Base-by-base conservation (phyloP, 2,888 invertebrate genomes). In the Orthosia gracilis region DNA sequence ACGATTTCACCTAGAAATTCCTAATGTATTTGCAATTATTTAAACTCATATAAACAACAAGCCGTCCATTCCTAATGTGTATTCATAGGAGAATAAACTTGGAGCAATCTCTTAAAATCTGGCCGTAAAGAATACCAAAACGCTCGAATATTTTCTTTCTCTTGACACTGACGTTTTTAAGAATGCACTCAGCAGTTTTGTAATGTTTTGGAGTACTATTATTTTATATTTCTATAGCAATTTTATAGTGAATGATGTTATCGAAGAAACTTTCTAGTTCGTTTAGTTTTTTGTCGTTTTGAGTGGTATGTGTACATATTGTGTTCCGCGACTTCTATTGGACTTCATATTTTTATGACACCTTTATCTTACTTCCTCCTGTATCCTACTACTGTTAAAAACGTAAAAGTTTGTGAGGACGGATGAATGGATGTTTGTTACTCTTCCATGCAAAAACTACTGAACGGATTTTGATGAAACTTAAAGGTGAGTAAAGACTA, bases 141-240 rank as follows among this genome's bases (percentile, higher is more conserved):
- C 26, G 31, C 58, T 59, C 11, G 12, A 17, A 23, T 54, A 31
- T 58, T 18, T 40, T 74, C 40, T 66, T 66, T 59, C n/a, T 52
- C 5, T 31, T 73, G 82, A 82, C 82, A 82, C 26, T 81, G 82
- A 82, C 82, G 55, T 55, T 54, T n/a, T 54, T 18, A 65, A 63
- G 69, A 66, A 79, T 69, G 52, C 71, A 61, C 47, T 68, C 23
- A 13, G 59, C 67, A 64, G 61, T 74, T 83, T 78, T 80, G 50
- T 62, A 68, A 65, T 49, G 57, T 70, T 83, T 83, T 75, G n/a
- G 26, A 68, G 70, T 54, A 21, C 26, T 67, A 58, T 57, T 59
- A 66, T 71, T 82, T 70, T 65, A 66, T 65, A 72, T 65, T 63
- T 57, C 23, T 71, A 64, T 21, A 31, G 50, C 57, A 76, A 55